A percentile compares a stretch with the other conserved stretches of the same genome.
These are phyloP conservation scores for Agelaius phoeniceus DNA, from an alignment of 2,113 vertebrate genomes.

Conservation along the genomic window DNA sequence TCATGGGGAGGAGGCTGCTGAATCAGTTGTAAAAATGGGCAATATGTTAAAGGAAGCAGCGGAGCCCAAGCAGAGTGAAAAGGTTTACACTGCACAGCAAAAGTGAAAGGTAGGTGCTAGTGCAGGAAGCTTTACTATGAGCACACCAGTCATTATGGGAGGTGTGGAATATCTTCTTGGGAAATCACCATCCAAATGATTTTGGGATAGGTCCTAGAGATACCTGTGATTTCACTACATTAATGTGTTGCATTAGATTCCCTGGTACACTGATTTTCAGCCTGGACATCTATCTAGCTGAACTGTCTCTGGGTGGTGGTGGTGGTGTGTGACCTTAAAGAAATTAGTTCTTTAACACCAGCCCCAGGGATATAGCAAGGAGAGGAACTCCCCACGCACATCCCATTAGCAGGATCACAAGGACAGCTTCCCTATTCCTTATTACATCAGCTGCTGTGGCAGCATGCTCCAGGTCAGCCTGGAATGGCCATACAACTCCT, in stretches of 20 bases:
- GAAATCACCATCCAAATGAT: not conserved
- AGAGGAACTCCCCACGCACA: not conserved
- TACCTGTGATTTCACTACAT: not conserved
- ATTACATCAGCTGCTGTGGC: not conserved
- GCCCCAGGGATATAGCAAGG: not conserved
- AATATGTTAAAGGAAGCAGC: not conserved
- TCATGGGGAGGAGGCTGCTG: not conserved
- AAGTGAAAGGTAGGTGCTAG: not conserved
- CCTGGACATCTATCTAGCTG: not conserved
- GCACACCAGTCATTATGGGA: not conserved
- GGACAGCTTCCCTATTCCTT: not conserved
- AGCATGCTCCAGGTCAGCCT: not conserved
- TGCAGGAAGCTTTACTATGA: not conserved
- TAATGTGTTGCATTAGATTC: not conserved
- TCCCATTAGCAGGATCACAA: not conserved
- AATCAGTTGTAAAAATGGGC: not conserved
- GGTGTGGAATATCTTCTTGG: not conserved
- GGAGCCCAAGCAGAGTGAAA: not conserved
- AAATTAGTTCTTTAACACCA: not conserved
- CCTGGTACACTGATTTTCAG: not conserved
- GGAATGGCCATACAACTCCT: not conserved
- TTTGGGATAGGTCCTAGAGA: not conserved
- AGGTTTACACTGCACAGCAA: not conserved
- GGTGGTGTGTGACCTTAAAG: not conserved
- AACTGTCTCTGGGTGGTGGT: not conserved